A percentile compares a stretch with the other conserved stretches of the same genome.
These are phyloP conservation scores for Epizoanthus ramosus DNA, from an alignment of 92 coral and sea anemone genomes.

Conservation along the genomic window DNA sequence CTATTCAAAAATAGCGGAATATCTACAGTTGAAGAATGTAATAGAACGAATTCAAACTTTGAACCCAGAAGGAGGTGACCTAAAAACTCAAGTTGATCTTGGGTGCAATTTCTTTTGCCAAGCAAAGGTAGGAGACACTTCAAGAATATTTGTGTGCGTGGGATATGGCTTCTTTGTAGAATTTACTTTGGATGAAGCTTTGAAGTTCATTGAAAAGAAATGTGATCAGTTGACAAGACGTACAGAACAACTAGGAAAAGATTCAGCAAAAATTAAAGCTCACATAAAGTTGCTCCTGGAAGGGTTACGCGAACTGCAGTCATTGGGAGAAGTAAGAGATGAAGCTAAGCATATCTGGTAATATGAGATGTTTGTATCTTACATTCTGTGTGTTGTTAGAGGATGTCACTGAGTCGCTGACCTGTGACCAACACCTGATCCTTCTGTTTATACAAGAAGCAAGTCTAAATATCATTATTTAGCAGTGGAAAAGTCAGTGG, in stretches of 20 bases:
- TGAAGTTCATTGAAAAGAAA: slow-evolving; percentile 82
- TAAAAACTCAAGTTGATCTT: slow-evolving; percentile 87
- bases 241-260: slow-evolving; percentile 75
- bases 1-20: slow-evolving; percentile 71
- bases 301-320: slow-evolving; percentile 89
- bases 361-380: neutral
- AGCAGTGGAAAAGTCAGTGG: too few species aligned
- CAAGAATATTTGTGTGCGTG: slow-evolving; percentile 86
- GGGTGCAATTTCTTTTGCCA: slow-evolving; percentile 97
- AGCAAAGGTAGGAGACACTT: slow-evolving; percentile 84
- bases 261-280: slow-evolving; percentile 89
- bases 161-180: slow-evolving; percentile 97
- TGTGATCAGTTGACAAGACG: slow-evolving; percentile 67
- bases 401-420: too few species aligned
- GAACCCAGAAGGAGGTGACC: slow-evolving; percentile 58
- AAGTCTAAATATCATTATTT: too few species aligned
- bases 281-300: slow-evolving; percentile 84
- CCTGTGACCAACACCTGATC: too few species aligned
- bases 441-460: too few species aligned
- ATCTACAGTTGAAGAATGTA: slow-evolving; percentile 73
- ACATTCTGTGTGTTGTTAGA: too few species aligned
- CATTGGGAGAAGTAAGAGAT: slow-evolving; percentile 4
- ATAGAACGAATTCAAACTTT: slow-evolving; percentile 76
- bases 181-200: slow-evolving; percentile 91
- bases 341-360: slow-evolving; percentile 22